Evolutionary conservation across 2,113 vertebrate species (phyloP).

Genomic region (Cepphus grylle): DNA sequence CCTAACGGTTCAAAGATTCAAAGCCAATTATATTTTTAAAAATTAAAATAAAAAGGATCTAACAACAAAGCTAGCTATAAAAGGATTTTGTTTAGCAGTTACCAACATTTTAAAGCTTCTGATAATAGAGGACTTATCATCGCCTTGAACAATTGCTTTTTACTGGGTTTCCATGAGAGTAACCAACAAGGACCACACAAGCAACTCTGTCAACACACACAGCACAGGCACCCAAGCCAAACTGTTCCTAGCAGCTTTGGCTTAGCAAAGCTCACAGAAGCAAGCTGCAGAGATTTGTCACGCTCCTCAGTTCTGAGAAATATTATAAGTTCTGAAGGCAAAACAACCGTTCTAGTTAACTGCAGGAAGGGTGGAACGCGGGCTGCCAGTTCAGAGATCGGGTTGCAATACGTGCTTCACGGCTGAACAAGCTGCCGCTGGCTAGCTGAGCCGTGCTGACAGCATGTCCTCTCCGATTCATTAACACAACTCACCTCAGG

Average conservation of each 20-base stretch:
- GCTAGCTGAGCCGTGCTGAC: neutral
- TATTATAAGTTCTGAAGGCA: neutral
- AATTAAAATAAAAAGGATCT: neutral
- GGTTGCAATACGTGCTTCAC: rapidly evolving
- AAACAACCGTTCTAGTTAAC: neutral
- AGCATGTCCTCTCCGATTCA: neutral
- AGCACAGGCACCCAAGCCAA: neutral
- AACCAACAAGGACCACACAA: neutral
- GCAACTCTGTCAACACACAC: neutral
- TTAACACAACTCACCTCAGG: neutral
- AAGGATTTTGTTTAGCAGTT: neutral
- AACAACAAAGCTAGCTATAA: neutral
- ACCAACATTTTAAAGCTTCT: neutral
- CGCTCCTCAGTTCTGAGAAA: rapidly evolving
- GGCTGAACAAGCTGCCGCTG: rapidly evolving
- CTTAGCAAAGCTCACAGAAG: neutral
- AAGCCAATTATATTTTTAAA: neutral
- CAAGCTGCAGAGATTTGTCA: neutral
- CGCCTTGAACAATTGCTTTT: neutral
- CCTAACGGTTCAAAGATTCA: neutral
- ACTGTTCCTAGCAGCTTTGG: neutral
- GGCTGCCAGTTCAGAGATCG: neutral
- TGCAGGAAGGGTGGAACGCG: rapidly evolving
- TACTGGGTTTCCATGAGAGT: neutral
- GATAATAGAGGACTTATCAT: neutral